These are phyloP conservation scores for Diachasmimorpha longicaudata DNA, from an alignment of 1,140 invertebrate species.

Conservation along the genomic window DNA sequence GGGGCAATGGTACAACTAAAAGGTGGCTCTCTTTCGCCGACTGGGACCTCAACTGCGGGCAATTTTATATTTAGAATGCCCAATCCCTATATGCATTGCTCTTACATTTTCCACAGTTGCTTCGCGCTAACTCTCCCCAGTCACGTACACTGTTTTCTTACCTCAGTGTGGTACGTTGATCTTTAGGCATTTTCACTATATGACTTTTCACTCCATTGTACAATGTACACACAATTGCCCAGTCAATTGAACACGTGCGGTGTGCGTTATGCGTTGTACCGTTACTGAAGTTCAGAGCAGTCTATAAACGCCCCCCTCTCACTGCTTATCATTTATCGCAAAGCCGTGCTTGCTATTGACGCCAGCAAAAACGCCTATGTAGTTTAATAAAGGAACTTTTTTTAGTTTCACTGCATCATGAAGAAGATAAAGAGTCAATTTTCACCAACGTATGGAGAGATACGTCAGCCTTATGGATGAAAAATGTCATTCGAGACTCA, in stretches of 20 bases:
- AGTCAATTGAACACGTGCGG: neutral
- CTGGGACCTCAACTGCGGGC: conserved; percentile 16
- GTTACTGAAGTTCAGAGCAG: neutral
- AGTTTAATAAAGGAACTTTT: neutral
- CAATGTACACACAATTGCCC: neutral
- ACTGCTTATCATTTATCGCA: neutral
- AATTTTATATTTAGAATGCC: conserved; percentile 43
- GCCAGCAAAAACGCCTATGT: neutral
- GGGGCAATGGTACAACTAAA: neutral
- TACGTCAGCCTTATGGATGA: too few relatives aligned
- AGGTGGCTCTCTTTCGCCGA: conserved; percentile 18
- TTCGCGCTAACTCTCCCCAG: conserved; percentile 6
- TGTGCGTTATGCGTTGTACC: conserved; percentile 3
- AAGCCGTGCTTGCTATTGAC: neutral
- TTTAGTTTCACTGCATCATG: neutral
- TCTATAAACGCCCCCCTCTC: neutral
- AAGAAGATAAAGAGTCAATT: too few relatives aligned
- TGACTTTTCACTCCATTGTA: neutral
- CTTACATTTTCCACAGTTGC: conserved; percentile 32
- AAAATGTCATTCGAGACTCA: too few relatives aligned
- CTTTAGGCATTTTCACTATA: neutral
- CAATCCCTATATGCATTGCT: conserved; percentile 23
- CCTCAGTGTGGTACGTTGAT: neutral
- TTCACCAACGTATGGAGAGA: too few relatives aligned
- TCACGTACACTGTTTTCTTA: neutral